A percentile compares a stretch with the other conserved stretches of the same genome.
Evolutionary conservation across 1,140 invertebrate species (phyloP).

Genomic region (Formica exsecta): DNA sequence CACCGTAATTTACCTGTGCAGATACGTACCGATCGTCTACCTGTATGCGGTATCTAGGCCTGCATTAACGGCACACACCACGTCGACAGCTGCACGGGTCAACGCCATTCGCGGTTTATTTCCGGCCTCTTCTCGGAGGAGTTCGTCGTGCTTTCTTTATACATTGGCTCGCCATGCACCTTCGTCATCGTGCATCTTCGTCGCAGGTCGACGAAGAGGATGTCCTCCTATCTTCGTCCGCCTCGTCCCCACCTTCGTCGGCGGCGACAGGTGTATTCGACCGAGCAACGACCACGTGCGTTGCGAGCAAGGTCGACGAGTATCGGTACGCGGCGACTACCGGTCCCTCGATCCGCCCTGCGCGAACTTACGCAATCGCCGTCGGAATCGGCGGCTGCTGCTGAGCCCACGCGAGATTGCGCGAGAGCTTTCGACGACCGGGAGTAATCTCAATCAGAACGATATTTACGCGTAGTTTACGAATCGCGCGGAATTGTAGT

Average conservation of each 20-base stretch:
- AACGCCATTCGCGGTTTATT: conserved; percentile 84
- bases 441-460: background rate
- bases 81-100: conserved; percentile 74
- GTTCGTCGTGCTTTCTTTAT: conserved; percentile 72
- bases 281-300: conserved; percentile 74
- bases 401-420: conserved; percentile 53
- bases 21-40: background rate
- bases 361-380: conserved; percentile 67
- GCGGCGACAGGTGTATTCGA: conserved; percentile 69
- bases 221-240: conserved; percentile 42
- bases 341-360: conserved; percentile 51
- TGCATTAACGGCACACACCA: conserved; percentile 4
- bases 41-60: background rate
- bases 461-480: background rate
- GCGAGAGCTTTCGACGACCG: background rate
- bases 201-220: conserved; percentile 66
- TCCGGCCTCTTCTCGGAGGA: conserved; percentile 77
- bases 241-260: conserved; percentile 33
- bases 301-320: conserved; percentile 75
- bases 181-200: conserved; percentile 64
- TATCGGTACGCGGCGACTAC: conserved; percentile 62
- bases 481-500: background rate
- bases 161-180: conserved; percentile 27
- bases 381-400: conserved; percentile 58
- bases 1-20: background rate